Evolutionary conservation across 2,888 invertebrate species (phyloP).

Genomic region (Lottia scabra): DNA sequence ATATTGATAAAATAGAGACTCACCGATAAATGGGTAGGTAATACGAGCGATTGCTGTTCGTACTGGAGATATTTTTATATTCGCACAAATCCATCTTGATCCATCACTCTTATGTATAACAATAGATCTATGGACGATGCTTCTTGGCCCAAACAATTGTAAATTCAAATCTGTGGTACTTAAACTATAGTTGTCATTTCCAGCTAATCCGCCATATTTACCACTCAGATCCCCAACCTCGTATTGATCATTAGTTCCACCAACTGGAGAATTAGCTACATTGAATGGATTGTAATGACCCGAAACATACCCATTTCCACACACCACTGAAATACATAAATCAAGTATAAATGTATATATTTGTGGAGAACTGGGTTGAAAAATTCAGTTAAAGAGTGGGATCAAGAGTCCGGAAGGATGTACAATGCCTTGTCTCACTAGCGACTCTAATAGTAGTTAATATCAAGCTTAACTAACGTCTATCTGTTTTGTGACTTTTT

Average conservation of each 20-base stretch:
- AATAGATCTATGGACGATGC: conserved; percentile 84
- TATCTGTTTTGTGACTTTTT: no score
- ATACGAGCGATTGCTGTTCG: conserved; percentile 84
- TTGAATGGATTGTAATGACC: conserved; percentile 81
- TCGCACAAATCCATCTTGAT: conserved; percentile 70
- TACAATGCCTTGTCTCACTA: no score
- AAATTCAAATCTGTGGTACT: conserved; percentile 84
- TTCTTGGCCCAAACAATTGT: conserved; percentile 83
- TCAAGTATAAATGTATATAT: no score
- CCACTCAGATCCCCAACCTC: conserved; percentile 90
- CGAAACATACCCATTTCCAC: conserved; percentile 75
- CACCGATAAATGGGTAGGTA: conserved; percentile 86
- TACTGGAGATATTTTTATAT: conserved; percentile 60
- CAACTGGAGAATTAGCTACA: conserved; percentile 58
- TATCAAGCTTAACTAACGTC: no score
- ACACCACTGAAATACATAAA: conserved; percentile 31
- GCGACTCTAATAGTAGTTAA: no score
- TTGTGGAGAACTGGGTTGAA: no score
- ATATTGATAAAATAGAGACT: neutral
- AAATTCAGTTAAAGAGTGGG: no score
- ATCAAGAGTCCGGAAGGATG: no score
- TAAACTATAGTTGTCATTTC: conserved; percentile 71
- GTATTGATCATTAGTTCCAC: conserved; percentile 89
- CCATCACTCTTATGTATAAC: conserved; percentile 76
- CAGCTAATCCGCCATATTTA: conserved; percentile 83